A percentile compares a stretch with the other conserved stretches of the same genome.
These are phyloP conservation scores for Drosophila eohydei DNA, from an alignment of 2,888 invertebrate species.

Conservation along the genomic window DNA sequence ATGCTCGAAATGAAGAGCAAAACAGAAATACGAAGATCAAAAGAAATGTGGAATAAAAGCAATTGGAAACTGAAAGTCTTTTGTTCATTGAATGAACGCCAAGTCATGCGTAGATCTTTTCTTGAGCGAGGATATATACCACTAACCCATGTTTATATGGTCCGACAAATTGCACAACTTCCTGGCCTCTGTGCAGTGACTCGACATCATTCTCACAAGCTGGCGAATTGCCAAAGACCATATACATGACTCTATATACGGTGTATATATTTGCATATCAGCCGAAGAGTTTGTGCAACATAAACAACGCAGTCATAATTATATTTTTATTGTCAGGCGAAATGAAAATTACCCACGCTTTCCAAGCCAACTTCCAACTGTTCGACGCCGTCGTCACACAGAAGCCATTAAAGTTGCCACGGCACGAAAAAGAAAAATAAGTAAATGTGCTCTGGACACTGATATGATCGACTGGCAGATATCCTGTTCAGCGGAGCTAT, in stretches of 20 bases:
- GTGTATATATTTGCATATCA: constrained; percentile 22
- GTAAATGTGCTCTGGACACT: not conserved
- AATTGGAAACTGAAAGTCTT: constrained; percentile 64
- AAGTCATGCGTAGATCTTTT: constrained; percentile 60
- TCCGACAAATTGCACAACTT: constrained; percentile 65
- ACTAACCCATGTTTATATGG: constrained; percentile 7
- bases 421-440: constrained; percentile 42
- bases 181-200: constrained; percentile 50
- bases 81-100: constrained; percentile 43
- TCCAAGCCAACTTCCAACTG: constrained; percentile 49
- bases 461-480: not conserved
- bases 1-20: constrained; percentile 35
- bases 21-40: constrained; percentile 16
- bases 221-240: constrained; percentile 41
- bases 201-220: constrained; percentile 64
- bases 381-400: constrained; percentile 45
- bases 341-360: constrained; percentile 70
- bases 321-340: constrained; percentile 64
- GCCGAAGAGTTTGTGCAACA: constrained; percentile 34
- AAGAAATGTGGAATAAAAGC: constrained; percentile 57
- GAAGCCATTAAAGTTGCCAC: constrained; percentile 64
- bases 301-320: constrained; percentile 62
- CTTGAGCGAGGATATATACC: constrained; percentile 19
- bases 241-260: constrained; percentile 7
- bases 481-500: not conserved